phyloP scores from a whole-genome alignment of 2,113 vertebrate species.

The Pica pica region DNA sequence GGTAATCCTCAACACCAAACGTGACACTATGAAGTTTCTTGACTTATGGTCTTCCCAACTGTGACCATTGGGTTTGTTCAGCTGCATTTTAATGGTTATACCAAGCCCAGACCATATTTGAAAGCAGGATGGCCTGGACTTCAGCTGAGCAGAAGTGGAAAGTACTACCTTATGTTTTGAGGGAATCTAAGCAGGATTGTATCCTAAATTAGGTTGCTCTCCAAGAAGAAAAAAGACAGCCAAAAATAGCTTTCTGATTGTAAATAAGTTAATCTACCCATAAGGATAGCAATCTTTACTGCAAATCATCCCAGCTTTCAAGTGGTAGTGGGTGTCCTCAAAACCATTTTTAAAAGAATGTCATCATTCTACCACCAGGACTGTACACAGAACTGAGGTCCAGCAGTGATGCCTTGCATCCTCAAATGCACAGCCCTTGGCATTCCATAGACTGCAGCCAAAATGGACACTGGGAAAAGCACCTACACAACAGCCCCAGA shows the following conservation, averaged over 20 bases:
- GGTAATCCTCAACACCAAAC: background rate
- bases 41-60: background rate
- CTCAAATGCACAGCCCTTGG: background rate
- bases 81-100: background rate
- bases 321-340: background rate
- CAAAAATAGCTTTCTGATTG: background rate
- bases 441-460: fast-evolving
- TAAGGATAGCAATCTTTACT: background rate
- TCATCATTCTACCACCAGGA: background rate
- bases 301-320: background rate
- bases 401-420: background rate
- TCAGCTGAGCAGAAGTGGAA: background rate
- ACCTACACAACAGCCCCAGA: background rate
- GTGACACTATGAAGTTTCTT: background rate
- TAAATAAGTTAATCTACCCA: background rate
- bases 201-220: background rate
- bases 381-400: background rate
- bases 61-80: background rate
- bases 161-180: background rate
- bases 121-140: background rate
- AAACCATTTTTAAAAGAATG: background rate
- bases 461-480: fast-evolving
- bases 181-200: background rate
- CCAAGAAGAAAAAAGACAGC: background rate
- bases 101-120: background rate